Evolutionary conservation across 2,113 vertebrate genomes (phyloP).

Genomic region (Fulica atra): DNA sequence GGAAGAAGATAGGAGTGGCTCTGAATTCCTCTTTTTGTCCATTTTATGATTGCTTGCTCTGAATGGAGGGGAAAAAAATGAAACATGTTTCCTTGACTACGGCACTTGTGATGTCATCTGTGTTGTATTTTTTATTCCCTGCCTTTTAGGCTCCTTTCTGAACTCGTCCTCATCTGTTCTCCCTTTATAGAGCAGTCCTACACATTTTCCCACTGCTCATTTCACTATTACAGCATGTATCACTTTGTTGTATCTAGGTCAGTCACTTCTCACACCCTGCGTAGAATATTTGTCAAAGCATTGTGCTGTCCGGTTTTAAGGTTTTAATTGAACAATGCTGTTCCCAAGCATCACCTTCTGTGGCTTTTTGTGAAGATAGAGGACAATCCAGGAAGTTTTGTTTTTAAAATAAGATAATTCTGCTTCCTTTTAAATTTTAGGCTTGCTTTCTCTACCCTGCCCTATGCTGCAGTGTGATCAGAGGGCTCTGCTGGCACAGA

Average conservation of each 20-base stretch:
- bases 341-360: neutral
- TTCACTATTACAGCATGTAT: constrained; percentile 12
- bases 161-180: neutral
- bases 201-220: constrained; percentile 31
- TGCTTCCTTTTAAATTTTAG: neutral
- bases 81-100: constrained; percentile 59
- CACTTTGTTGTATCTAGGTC: constrained; percentile 34
- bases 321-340: neutral
- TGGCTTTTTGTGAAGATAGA: neutral
- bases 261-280: neutral
- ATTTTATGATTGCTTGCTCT: constrained; percentile 57
- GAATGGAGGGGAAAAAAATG: neutral
- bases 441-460: neutral
- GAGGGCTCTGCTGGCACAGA: neutral
- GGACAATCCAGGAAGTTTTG: neutral
- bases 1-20: constrained; percentile 6
- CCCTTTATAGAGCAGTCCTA: constrained; percentile 15
- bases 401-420: neutral
- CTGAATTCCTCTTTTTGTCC: constrained; percentile 52
- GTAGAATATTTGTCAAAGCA: neutral
- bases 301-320: neutral
- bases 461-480: neutral
- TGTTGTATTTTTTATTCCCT: constrained; percentile 46
- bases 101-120: constrained; percentile 39
- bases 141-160: constrained; percentile 44